Conservation (phyloP, 2,113 vertebrate species). For the Eudorcas thomsonii region DNA sequence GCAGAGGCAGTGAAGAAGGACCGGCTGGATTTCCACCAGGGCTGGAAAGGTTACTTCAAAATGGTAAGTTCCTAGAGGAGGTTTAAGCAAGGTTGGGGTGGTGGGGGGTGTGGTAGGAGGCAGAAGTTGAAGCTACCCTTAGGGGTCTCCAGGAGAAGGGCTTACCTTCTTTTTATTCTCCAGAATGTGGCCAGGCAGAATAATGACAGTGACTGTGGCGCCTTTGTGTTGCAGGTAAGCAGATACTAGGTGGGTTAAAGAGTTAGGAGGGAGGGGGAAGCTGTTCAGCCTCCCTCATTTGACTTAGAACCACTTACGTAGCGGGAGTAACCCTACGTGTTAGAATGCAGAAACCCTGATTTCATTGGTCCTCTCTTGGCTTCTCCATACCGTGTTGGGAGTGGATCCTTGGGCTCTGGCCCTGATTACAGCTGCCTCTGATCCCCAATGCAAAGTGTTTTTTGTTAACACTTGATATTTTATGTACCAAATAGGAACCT, state of each 20-base stretch:
- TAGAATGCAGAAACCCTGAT: neutral
- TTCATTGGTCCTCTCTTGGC: neutral
- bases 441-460: neutral
- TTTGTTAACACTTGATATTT: neutral
- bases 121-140: neutral
- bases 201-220: conserved; percentile 95
- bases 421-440: neutral
- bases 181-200: conserved; percentile 95
- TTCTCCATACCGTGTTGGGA: neutral
- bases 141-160: neutral
- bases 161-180: neutral
- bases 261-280: neutral
- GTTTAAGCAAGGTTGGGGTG: neutral
- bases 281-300: neutral
- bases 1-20: conserved; percentile 93
- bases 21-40: conserved; percentile 86
- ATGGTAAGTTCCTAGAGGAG: conserved; percentile 83
- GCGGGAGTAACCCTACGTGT: neutral
- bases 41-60: conserved; percentile 94
- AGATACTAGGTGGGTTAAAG: neutral
- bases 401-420: neutral
- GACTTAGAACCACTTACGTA: neutral
- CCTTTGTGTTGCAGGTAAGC: conserved; percentile 93
- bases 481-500: neutral
- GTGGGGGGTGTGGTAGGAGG: neutral